Evolutionary conservation across 2,797 vertebrate genomes (phyloP), one percentile per base, ranked within the genome.

Genomic region (Caiman crocodilus): DNA sequence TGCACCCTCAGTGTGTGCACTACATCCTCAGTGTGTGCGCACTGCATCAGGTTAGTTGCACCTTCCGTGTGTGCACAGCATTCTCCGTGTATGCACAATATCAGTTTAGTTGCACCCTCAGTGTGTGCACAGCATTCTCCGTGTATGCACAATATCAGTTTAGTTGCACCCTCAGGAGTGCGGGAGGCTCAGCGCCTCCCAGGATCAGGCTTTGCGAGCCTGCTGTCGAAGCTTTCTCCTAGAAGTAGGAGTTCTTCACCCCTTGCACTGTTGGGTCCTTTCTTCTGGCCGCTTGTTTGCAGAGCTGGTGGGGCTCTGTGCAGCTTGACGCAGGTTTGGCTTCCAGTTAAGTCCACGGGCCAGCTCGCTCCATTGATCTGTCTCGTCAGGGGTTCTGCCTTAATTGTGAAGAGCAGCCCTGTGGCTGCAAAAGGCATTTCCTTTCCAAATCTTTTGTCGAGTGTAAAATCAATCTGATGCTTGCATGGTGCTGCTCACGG

Each of bases 261-360:
- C 0, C 3, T 42, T 50, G 10, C 42, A 50, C 42, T 10, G 42
- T 10, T 7, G 42, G 42, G 42, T 10, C 42, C 9, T 50, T 50
- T 50, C 42, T 50, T 50, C 11, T 50, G 42, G 42, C 42, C 2
- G 42, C 42, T 50, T 50, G 42, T 50, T 50, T 50, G 42, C 9
- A 10, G 42, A 50, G 42, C 42, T 50, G 42, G 11, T 10, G 9
- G 42, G 56, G 17, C 56, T 50, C 20, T 56, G 69, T 28, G 74
- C 4, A 2, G 17, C 56, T 50, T 16, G 35, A 63, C 23, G 74
- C 5, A 2, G 35, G 3, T 28, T 42, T 2, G 0, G 5, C 12
- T 67, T 20, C 28, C 0, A 2, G 5, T 60, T 50, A 25, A 0
- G 2, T 58, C 28, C 3, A 15, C 50, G 0, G 5, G 21, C 1